These are phyloP conservation scores for Aramus guarauna DNA, from an alignment of 2,113 vertebrate species.

Conservation along the genomic window DNA sequence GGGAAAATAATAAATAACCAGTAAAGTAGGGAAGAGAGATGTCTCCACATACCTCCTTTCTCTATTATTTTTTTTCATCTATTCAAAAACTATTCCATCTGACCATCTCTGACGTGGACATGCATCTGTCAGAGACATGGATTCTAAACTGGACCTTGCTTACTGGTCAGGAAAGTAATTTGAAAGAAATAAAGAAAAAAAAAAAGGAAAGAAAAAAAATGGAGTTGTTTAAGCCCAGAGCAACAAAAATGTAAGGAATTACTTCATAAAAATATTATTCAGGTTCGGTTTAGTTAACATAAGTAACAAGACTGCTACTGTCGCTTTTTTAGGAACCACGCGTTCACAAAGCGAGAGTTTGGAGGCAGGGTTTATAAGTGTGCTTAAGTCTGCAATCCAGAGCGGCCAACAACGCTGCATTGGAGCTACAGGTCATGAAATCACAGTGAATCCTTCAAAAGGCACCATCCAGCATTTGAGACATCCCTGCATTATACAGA, in stretches of 20 bases:
- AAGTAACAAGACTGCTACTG: neutral
- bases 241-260: neutral
- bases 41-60: neutral
- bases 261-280: neutral
- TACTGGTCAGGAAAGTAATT: neutral
- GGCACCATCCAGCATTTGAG: neutral
- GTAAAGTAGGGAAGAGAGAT: neutral
- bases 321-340: neutral
- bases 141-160: neutral
- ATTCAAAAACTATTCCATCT: neutral
- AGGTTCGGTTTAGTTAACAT: neutral
- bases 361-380: neutral
- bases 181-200: neutral
- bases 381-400: neutral
- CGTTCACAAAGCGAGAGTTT: neutral
- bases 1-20: neutral
- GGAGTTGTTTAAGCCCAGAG: neutral
- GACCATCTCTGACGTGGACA: neutral
- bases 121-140: neutral
- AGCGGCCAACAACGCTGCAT: neutral
- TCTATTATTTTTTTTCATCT: neutral
- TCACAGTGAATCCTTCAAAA: neutral
- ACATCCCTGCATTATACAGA: neutral
- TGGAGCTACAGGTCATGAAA: neutral
- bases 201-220: fast-evolving